Percentiles rank a stretch among this genome's conserved stretches.
Evolutionary conservation across 1,140 invertebrate species (phyloP).

Genomic region (Drosophila baimaii): DNA sequence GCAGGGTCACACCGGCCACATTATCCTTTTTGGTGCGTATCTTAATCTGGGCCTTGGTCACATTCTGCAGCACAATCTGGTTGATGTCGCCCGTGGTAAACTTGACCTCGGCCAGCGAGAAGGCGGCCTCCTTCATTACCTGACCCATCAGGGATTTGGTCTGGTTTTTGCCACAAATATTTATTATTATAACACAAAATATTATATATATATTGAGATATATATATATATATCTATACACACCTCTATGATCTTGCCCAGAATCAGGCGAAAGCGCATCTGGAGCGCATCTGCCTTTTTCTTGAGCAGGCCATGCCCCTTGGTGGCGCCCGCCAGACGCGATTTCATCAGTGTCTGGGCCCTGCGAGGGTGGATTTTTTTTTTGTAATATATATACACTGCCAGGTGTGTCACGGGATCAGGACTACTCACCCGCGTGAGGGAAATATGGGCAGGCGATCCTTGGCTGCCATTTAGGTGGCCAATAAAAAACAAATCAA

Average conservation of each 20-base stretch:
- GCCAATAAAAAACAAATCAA: slow-evolving; percentile 5
- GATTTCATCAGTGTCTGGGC: slow-evolving; percentile 94
- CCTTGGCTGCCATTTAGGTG: slow-evolving; percentile 93
- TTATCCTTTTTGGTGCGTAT: slow-evolving; percentile 99
- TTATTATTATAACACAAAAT: neutral
- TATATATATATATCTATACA: neutral
- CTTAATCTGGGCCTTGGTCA: slow-evolving; percentile 99
- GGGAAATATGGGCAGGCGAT: slow-evolving; percentile 97
- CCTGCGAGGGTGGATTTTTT: no score
- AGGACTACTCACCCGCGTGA: slow-evolving; percentile 95
- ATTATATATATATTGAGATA: no score
- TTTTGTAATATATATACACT: no score
- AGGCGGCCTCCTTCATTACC: slow-evolving; percentile 99
- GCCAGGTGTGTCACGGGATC: no score
- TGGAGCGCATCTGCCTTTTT: slow-evolving; percentile 99
- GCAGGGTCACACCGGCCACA: slow-evolving; percentile 98
- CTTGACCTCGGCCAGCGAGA: slow-evolving; percentile 99
- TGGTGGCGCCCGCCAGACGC: slow-evolving; percentile 97
- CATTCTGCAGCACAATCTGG: slow-evolving; percentile 99
- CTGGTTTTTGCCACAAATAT: slow-evolving; percentile 14
- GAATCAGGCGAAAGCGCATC: slow-evolving; percentile 97
- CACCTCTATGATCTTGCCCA: slow-evolving; percentile 99
- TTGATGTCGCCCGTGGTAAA: slow-evolving; percentile 99
- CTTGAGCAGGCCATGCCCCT: slow-evolving; percentile 98
- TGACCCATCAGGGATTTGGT: slow-evolving; percentile 99